Evolutionary conservation across 1,140 invertebrate species (phyloP), one percentile per base, ranked within the genome.

Genomic region (Ericerus pela): DNA sequence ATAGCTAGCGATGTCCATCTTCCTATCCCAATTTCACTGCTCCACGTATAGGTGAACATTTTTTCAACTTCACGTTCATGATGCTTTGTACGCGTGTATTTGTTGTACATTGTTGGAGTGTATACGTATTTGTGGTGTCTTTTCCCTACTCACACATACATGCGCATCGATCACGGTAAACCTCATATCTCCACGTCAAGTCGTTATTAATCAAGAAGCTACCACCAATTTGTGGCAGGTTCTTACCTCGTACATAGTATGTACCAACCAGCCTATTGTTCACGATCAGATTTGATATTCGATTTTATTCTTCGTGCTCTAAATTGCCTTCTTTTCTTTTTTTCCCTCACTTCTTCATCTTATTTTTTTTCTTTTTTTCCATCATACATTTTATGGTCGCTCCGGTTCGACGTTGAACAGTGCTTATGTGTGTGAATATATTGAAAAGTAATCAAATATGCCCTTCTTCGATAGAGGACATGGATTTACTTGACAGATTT

Each of bases 151-250:
- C 16, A 41, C 20, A 16, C 37, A 41, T 16, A 41, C 16, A 41
- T 16, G 20, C 11, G 22, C 12, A 47, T 22, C 41, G 41, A 8
- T n/a, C 22, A 24, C 20, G n/a, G 26, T n/a, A 47, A 47, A 47
- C 41, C 41, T 47, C 41, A 47, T 47, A 47, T 47, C 18, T 47
- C 41, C 41, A 47, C 41, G 41, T 47, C 41, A 47, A 47, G 26
- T 47, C 26, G 41, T 47, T 47, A 47, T 47, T 47, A 47, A 47
- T 47, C 41, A 47, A 47, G 41, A 47, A 47, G 20, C 41, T 24
- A 47, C 41, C 26, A 47, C n/a, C n/a, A n/a, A n/a, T 18, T 47
- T 5, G 41, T 24, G 26, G 22, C 41, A 24, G 20, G 12, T 47
- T 47, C 41, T 18, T 24, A 47, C 41, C 41, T 22, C 41, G 12